Evolutionary conservation across 1,140 invertebrate species (phyloP).

Genomic region (Scaptomyza graminum): DNA sequence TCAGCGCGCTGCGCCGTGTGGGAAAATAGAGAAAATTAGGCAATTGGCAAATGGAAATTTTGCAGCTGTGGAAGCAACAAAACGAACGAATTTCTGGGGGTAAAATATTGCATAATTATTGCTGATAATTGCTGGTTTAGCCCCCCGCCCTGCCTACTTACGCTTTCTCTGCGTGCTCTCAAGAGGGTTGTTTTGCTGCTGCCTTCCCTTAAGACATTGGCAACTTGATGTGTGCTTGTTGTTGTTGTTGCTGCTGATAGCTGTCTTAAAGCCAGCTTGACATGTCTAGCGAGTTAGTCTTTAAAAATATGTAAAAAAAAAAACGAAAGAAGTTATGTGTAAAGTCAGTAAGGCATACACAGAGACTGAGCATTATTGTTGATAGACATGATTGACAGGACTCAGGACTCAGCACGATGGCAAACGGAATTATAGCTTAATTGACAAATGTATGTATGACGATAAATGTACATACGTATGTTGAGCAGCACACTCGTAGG

Average conservation of each 20-base stretch:
- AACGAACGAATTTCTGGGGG: constrained; percentile 10
- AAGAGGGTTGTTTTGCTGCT: constrained; percentile 56
- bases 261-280: constrained; percentile 69
- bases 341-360: constrained; percentile 73
- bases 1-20: constrained; percentile 35
- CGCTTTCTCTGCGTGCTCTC: background rate
- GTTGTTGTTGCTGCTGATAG: constrained; percentile 24
- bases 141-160: constrained; percentile 12
- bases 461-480: too few relatives aligned
- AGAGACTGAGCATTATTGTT: constrained; percentile 19
- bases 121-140: constrained; percentile 67
- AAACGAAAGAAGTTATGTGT: constrained; percentile 11
- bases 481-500: constrained; percentile 42
- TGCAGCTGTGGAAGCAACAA: background rate
- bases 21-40: constrained; percentile 71
- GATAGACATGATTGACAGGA: constrained; percentile 76
- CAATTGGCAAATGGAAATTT: constrained; percentile 68
- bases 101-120: constrained; percentile 76
- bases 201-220: constrained; percentile 50
- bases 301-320: constrained; percentile 30
- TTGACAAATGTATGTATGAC: constrained; percentile 72
- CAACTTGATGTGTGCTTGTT: constrained; percentile 58
- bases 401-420: constrained; percentile 65
- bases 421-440: constrained; percentile 78
- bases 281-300: constrained; percentile 32